A percentile compares a stretch with the other conserved stretches of the same genome.
Conservation (phyloP, 2,888 invertebrate genomes). For the Pheosia gnoma region DNA sequence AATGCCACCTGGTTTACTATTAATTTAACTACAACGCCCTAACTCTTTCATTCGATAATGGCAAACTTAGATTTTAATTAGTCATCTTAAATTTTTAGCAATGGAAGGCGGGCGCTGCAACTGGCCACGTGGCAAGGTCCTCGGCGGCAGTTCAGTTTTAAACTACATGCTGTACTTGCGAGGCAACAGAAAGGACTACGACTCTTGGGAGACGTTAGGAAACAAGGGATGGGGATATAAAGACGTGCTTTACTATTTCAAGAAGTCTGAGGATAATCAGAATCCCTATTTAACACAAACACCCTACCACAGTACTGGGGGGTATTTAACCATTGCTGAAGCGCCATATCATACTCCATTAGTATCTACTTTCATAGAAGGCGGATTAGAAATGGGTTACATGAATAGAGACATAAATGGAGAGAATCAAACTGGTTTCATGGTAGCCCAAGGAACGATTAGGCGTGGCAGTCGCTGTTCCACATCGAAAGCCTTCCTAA, state of each 20-base stretch:
- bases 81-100: constrained; percentile 80
- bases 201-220: constrained; percentile 93
- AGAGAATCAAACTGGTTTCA: constrained; percentile 93
- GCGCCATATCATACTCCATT: constrained; percentile 94
- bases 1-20: too few species aligned
- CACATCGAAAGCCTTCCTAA: constrained; percentile 93
- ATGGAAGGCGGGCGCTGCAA: constrained; percentile 94
- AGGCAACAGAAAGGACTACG: constrained; percentile 95
- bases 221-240: constrained; percentile 95
- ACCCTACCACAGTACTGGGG: constrained; percentile 91
- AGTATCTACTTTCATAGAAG: constrained; percentile 91
- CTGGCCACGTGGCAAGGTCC: constrained; percentile 96
- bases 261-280: constrained; percentile 95
- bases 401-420: constrained; percentile 94
- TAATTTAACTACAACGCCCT: too few species aligned
- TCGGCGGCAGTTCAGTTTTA: constrained; percentile 94
- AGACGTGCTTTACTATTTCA: constrained; percentile 92
- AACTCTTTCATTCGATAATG: too few species aligned
- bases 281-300: constrained; percentile 93
- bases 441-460: constrained; percentile 93
- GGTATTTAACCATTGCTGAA: constrained; percentile 93
- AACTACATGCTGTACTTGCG: constrained; percentile 97
- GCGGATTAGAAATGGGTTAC: constrained; percentile 93
- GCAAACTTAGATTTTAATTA: not conserved
- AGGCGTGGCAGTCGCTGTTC: constrained; percentile 93